Evolutionary conservation across 2,888 invertebrate species (phyloP).

Genomic region (Tinea semifulvella): DNA sequence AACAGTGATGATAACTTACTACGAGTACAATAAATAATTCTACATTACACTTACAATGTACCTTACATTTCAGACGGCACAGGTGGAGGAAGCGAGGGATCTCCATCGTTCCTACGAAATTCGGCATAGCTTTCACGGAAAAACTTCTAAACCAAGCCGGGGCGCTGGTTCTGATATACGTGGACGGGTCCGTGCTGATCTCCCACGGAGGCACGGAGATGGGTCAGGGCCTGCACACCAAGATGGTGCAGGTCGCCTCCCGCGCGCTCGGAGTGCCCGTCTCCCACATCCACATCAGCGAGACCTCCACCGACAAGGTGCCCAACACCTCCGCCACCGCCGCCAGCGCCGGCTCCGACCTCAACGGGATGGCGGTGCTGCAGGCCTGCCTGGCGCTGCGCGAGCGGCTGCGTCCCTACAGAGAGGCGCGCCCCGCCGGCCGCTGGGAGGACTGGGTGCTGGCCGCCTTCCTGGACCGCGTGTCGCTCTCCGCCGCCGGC

Average conservation of each 20-base stretch:
- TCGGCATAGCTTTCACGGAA: conserved; percentile 83
- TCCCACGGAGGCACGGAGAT: conserved; percentile 96
- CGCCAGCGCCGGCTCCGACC: conserved; percentile 87
- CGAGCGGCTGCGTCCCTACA: conserved; percentile 78
- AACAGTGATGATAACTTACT: too few species aligned
- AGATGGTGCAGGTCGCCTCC: conserved; percentile 93
- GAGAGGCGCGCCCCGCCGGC: conserved; percentile 76
- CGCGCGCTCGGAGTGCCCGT: conserved; percentile 74
- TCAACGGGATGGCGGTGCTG: conserved; percentile 91
- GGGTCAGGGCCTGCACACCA: conserved; percentile 96
- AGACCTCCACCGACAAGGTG: conserved; percentile 89
- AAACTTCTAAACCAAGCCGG: conserved; percentile 85
- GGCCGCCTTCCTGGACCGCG: conserved; percentile 78
- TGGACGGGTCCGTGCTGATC: conserved; percentile 87
- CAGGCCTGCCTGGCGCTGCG: conserved; percentile 81
- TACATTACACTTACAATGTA: too few species aligned
- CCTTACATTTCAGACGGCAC: conserved; percentile 66
- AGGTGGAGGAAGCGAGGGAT: conserved; percentile 90
- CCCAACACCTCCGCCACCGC: conserved; percentile 92
- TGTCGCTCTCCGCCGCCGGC: conserved; percentile 84
- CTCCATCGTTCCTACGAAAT: conserved; percentile 82
- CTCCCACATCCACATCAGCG: conserved; percentile 80
- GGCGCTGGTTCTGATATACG: conserved; percentile 87
- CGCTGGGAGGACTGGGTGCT: conserved; percentile 87
- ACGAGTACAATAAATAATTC: too few species aligned